phyloP scores from a whole-genome alignment of 2,888 invertebrate genomes.

The Lasius fuliginosus region DNA sequence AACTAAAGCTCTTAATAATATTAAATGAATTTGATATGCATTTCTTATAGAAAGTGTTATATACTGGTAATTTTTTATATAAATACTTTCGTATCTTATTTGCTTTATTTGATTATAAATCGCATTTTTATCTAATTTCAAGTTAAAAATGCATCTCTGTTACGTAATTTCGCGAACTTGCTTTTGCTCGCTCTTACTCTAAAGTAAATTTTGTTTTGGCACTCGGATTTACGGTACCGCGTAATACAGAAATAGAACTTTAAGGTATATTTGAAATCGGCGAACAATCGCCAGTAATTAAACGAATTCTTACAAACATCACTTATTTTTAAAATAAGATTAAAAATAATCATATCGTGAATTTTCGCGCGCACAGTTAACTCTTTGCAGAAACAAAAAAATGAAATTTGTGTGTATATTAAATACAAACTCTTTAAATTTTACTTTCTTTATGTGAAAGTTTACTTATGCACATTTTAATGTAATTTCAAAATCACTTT shows the following conservation, averaged over 20 bases:
- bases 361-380: neutral
- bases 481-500: neutral
- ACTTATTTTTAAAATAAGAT: neutral
- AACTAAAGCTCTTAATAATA: neutral
- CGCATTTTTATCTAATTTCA: neutral
- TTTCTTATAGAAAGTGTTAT: neutral
- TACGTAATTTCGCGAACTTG: constrained; percentile 55
- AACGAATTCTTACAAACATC: neutral
- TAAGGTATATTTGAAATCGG: constrained; percentile 1
- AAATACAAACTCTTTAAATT: neutral
- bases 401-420: neutral
- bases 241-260: constrained; percentile 67
- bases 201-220: constrained; percentile 63
- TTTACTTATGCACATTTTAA: neutral
- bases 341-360: neutral
- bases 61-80: neutral
- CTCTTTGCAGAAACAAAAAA: neutral
- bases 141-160: neutral
- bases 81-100: constrained; percentile 2
- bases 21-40: neutral
- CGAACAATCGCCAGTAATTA: neutral
- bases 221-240: constrained; percentile 33
- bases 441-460: neutral
- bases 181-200: neutral
- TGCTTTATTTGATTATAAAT: neutral